A percentile compares a stretch with the other conserved stretches of the same genome.
Conservation (phyloP, 1,140 invertebrate genomes). For the Hyphantria cunea region DNA sequence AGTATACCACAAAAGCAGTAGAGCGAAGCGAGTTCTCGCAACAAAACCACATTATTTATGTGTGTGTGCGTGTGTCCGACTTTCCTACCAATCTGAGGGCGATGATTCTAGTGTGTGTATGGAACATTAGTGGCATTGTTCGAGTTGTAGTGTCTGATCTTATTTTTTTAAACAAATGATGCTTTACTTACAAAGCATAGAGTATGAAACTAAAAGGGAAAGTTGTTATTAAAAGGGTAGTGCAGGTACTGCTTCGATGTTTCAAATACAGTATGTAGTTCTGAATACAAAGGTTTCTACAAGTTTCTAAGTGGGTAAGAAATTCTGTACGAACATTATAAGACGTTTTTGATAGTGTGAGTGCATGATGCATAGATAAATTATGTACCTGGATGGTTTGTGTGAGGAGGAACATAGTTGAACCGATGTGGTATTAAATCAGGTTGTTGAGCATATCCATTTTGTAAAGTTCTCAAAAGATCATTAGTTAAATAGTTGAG, state of each 20-base stretch:
- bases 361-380: background rate
- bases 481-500: too few relatives aligned
- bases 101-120: constrained; percentile 33
- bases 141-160: constrained; percentile 33
- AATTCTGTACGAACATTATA: background rate
- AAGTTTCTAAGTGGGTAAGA: background rate
- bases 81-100: constrained; percentile 35
- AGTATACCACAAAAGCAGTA: constrained; percentile 43
- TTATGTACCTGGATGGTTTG: background rate
- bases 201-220: constrained; percentile 21
- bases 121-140: constrained; percentile 42
- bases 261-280: constrained; percentile 4
- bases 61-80: constrained; percentile 39
- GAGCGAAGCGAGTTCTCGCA: constrained; percentile 42
- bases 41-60: constrained; percentile 39
- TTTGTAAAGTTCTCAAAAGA: too few relatives aligned
- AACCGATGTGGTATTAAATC: too few relatives aligned
- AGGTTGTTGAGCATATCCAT: too few relatives aligned
- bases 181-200: constrained; percentile 4
- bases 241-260: constrained; percentile 1
- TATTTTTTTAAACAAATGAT: constrained; percentile 33
- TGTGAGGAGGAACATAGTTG: background rate
- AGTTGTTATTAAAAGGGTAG: constrained; percentile 2
- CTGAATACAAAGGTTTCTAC: background rate
- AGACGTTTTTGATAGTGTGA: background rate